Conservation (phyloP, 2,888 invertebrate genomes). For the Polymixis lichenea region DNA sequence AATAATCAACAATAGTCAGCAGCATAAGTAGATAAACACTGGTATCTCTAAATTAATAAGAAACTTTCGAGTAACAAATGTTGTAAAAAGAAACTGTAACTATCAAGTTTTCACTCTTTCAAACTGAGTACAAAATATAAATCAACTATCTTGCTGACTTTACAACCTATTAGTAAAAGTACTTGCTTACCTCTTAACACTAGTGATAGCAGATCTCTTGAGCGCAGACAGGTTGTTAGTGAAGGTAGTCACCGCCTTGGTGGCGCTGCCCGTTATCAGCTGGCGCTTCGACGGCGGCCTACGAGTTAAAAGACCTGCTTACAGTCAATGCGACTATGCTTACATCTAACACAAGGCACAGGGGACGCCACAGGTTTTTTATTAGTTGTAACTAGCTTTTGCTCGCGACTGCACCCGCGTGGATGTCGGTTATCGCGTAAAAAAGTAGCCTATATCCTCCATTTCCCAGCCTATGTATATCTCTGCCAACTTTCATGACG, state of each 20-base stretch:
- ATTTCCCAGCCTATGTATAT: too few relatives aligned
- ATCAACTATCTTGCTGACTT: not conserved
- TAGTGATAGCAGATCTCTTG: conserved; percentile 85
- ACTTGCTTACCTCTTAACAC: conserved; percentile 83
- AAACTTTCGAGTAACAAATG: too few relatives aligned
- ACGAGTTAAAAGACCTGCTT: conserved; percentile 71
- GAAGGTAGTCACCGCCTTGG: conserved; percentile 78
- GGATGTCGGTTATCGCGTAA: too few relatives aligned
- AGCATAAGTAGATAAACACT: not conserved
- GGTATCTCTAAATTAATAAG: not conserved
- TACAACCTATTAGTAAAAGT: not conserved
- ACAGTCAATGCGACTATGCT: conserved; percentile 64
- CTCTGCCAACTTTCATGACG: too few relatives aligned
- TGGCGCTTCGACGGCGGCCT: conserved; percentile 84
- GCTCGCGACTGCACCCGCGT: too few relatives aligned
- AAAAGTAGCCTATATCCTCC: too few relatives aligned
- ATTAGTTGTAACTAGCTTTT: not conserved
- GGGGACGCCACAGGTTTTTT: conserved; percentile 18
- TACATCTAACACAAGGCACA: conserved; percentile 23
- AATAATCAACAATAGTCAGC: not conserved
- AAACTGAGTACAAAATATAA: too few relatives aligned
- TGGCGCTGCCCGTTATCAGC: conserved; percentile 85
- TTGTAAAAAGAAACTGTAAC: not conserved
- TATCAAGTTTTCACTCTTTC: not conserved
- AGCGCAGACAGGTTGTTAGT: conserved; percentile 82